These are phyloP conservation scores for Siniperca chuatsi DNA, from an alignment of 2,113 vertebrate genomes.

Conservation along the genomic window DNA sequence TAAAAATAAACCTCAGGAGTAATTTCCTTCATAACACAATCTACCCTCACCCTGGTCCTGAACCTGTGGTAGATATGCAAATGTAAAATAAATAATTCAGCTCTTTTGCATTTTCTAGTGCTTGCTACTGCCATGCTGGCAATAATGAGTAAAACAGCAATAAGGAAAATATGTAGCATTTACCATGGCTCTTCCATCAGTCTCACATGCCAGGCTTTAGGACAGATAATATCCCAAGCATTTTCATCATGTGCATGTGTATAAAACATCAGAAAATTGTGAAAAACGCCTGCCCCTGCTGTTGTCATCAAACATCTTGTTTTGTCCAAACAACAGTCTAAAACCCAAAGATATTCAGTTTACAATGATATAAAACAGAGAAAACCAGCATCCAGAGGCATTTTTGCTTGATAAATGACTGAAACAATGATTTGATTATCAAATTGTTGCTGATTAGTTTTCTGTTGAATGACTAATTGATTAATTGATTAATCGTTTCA, in stretches of 20 bases:
- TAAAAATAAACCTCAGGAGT: conserved; percentile 53
- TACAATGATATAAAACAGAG: neutral
- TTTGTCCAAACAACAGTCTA: neutral
- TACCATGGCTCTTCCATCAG: neutral
- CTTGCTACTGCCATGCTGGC: conserved; percentile 48
- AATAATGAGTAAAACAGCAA: conserved; percentile 41
- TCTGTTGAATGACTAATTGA: conserved; percentile 1
- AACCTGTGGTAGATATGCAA: conserved; percentile 73
- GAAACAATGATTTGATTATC: neutral
- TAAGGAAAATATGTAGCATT: conserved; percentile 38
- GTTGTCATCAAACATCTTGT: neutral
- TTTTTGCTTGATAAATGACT: neutral
- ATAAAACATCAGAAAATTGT: neutral
- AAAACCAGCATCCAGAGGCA: too few species aligned
- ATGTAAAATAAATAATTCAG: conserved; percentile 78
- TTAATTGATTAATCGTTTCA: neutral
- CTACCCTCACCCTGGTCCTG: conserved; percentile 36
- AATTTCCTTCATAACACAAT: conserved; percentile 62
- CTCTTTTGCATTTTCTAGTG: conserved; percentile 47
- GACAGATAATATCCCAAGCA: neutral
- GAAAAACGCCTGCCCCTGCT: neutral
- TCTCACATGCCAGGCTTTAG: neutral
- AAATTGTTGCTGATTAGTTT: neutral
- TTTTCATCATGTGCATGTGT: neutral
- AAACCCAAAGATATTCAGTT: neutral